Evolutionary conservation across 2,797 vertebrate genomes (phyloP).

Genomic region (Galago senegalensis): DNA sequence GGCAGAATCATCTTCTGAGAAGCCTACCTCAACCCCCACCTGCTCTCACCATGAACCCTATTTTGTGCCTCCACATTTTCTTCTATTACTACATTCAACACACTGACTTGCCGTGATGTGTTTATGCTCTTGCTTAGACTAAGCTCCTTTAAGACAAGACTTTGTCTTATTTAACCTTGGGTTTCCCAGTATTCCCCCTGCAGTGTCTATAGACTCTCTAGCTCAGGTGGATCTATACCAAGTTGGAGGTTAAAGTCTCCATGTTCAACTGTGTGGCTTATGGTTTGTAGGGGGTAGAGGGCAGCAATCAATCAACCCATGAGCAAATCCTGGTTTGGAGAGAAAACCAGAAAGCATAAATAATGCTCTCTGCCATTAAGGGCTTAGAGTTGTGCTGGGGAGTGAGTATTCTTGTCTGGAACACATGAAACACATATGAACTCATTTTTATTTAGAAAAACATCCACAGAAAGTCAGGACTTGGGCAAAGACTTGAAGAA

Average conservation of each 20-base stretch:
- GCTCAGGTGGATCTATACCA: not conserved
- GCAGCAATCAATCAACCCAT: not conserved
- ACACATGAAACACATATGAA: no score
- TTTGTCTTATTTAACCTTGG: not conserved
- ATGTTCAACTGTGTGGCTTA: not conserved
- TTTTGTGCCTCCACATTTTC: not conserved
- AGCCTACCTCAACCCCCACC: not conserved
- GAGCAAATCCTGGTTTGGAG: not conserved
- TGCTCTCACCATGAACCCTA: not conserved
- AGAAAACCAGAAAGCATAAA: not conserved
- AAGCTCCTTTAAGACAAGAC: not conserved
- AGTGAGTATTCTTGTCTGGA: not conserved
- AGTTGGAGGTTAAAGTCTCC: not conserved
- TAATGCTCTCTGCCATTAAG: not conserved
- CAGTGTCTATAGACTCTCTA: not conserved
- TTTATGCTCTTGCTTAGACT: not conserved
- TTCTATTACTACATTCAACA: not conserved
- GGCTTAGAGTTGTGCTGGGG: not conserved
- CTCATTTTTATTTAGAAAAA: not conserved
- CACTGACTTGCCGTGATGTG: not conserved
- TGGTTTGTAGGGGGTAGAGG: not conserved
- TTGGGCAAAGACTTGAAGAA: slow-evolving; percentile 18
- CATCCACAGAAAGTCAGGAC: not conserved
- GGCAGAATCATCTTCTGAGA: not conserved
- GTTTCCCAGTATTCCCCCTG: not conserved